Percentiles rank a stretch among this genome's conserved stretches.
phyloP scores from a whole-genome alignment of 2,888 invertebrate species.

The Oeneis ivallda region DNA sequence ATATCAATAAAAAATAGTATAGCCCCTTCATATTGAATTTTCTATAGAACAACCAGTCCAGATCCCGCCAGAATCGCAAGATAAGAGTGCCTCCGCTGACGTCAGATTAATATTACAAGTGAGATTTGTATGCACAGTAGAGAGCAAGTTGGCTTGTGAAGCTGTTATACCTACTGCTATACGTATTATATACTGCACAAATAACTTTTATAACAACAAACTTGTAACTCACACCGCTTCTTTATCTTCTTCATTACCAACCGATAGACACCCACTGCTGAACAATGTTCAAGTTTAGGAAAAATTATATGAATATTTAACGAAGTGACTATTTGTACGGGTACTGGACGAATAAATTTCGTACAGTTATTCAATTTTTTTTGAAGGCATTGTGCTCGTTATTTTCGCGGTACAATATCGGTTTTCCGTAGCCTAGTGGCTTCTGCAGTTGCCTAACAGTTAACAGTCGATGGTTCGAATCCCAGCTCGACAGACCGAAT shows the following conservation, averaged over 20 bases:
- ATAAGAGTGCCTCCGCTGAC: slow-evolving; percentile 52
- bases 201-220: slow-evolving; percentile 21
- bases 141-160: slow-evolving; percentile 65
- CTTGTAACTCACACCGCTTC: slow-evolving; percentile 3
- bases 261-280: too few relatives aligned
- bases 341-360: too few relatives aligned
- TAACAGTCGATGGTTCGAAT: too few relatives aligned
- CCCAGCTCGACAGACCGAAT: too few relatives aligned
- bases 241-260: neutral
- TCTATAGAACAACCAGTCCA: neutral
- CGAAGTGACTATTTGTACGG: too few relatives aligned
- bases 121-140: slow-evolving; percentile 56
- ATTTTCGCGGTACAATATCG: too few relatives aligned
- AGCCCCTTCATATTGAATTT: neutral
- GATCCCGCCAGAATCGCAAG: slow-evolving; percentile 50
- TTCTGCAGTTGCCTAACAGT: too few relatives aligned
- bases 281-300: too few relatives aligned
- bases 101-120: slow-evolving; percentile 59
- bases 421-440: too few relatives aligned
- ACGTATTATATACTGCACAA: slow-evolving; percentile 35
- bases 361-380: too few relatives aligned
- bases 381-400: too few relatives aligned
- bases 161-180: slow-evolving; percentile 55
- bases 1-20: neutral
- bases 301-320: too few relatives aligned